Percentiles rank a stretch among this genome's conserved stretches.
phyloP scores from a whole-genome alignment of 2,113 vertebrate species.

The Piprites chloris region DNA sequence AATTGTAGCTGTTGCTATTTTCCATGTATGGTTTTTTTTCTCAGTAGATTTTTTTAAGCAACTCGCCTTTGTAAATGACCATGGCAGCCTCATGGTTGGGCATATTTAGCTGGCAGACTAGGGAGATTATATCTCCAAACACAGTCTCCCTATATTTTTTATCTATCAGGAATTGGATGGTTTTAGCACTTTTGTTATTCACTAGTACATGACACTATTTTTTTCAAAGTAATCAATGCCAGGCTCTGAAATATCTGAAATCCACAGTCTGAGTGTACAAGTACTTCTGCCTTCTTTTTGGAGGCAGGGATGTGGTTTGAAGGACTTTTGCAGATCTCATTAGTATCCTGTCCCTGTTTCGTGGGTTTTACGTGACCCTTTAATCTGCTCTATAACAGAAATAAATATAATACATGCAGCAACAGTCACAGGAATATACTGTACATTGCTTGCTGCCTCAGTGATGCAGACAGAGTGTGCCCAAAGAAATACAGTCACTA shows the following conservation, averaged over 20 bases:
- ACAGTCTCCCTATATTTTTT: not conserved
- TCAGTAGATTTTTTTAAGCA: not conserved
- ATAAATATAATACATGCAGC: not conserved
- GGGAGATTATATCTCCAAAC: not conserved
- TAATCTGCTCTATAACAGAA: not conserved
- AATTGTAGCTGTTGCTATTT: conserved; percentile 12
- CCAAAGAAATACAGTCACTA: not conserved
- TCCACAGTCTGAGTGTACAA: not conserved
- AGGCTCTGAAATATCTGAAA: conserved; percentile 25
- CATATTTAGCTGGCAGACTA: not conserved
- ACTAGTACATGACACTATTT: not conserved
- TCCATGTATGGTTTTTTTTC: not conserved
- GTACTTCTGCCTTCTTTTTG: not conserved
- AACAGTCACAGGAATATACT: not conserved
- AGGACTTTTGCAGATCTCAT: not conserved
- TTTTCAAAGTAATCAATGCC: conserved; percentile 1
- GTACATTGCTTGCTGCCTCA: not conserved
- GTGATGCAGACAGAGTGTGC: not conserved
- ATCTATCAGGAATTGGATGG: not conserved
- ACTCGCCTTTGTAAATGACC: not conserved
- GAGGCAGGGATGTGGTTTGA: not conserved
- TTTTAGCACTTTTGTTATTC: not conserved
- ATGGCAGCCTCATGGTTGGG: not conserved
- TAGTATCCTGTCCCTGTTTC: not conserved
- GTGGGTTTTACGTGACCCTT: not conserved